phyloP scores from a whole-genome alignment of 2,888 invertebrate genomes.

The Oegoconia quadripuncta region DNA sequence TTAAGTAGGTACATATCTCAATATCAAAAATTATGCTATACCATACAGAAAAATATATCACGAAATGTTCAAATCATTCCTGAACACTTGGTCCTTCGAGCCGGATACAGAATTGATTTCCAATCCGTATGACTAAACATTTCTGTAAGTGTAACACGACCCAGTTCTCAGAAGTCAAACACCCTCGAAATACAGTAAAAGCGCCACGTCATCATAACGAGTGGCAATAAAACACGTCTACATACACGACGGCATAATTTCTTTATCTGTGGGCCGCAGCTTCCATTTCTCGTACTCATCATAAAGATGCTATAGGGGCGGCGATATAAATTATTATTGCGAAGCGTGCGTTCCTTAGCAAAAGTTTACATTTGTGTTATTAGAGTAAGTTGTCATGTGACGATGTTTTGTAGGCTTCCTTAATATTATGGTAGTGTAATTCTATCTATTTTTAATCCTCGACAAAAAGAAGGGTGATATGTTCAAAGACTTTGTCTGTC shows the following conservation, averaged over 20 bases:
- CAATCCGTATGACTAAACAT: constrained; percentile 4
- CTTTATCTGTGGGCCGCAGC: constrained; percentile 65
- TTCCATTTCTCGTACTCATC: constrained; percentile 56
- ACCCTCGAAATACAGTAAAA: background rate
- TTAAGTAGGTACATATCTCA: no score
- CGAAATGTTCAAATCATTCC: no score
- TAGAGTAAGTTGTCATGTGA: background rate
- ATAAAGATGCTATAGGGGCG: constrained; percentile 40
- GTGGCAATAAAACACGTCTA: constrained; percentile 39
- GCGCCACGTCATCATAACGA: constrained; percentile 18
- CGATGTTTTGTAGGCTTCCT: background rate
- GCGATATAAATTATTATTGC: constrained; percentile 56
- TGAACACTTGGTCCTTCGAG: no score
- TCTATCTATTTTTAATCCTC: background rate
- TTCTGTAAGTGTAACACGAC: constrained; percentile 17
- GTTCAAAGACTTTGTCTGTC: no score
- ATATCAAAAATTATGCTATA: no score
- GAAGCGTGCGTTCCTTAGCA: constrained; percentile 30
- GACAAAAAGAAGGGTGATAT: no score
- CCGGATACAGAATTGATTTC: no score
- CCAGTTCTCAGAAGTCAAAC: constrained; percentile 3
- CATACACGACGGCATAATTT: constrained; percentile 55
- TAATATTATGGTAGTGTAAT: background rate
- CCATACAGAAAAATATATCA: no score
- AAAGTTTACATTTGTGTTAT: constrained; percentile 10